Percentiles rank a stretch among this genome's conserved stretches.
phyloP scores from a whole-genome alignment of 2,888 invertebrate species.

The Aporophyla nigra region DNA sequence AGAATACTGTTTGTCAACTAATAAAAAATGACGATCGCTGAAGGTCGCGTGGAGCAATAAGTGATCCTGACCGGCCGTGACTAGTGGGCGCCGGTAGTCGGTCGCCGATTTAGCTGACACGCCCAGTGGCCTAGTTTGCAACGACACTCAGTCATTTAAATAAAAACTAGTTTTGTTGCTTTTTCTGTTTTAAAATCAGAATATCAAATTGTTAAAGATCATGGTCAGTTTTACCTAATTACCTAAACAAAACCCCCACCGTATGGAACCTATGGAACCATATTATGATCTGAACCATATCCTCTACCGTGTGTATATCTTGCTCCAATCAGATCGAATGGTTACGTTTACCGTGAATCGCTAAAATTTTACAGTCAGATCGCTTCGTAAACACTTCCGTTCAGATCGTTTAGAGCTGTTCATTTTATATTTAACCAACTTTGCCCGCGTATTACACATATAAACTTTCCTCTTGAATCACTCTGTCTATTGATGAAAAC shows the following conservation, averaged over 20 bases:
- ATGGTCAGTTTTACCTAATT: too few species aligned
- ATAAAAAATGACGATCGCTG: neutral
- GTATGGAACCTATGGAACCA: too few species aligned
- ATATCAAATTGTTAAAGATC: neutral
- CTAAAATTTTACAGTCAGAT: neutral
- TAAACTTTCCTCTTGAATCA: too few species aligned
- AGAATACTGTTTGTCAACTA: neutral
- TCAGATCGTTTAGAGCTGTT: neutral
- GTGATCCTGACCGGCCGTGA: neutral
- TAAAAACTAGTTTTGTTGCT: neutral
- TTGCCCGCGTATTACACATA: too few species aligned
- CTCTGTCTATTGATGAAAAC: too few species aligned
- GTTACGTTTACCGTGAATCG: too few species aligned
- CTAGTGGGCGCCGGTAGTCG: conserved; percentile 5
- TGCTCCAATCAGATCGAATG: too few species aligned
- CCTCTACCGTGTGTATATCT: too few species aligned
- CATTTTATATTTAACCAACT: neutral
- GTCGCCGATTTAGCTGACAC: neutral
- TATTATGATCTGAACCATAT: too few species aligned
- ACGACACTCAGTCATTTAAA: neutral
- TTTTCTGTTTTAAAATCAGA: neutral
- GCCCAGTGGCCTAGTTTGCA: conserved; percentile 15
- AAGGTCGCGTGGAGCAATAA: neutral
- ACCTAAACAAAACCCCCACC: too few species aligned
- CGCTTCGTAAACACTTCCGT: neutral